phyloP scores from a whole-genome alignment of 2,113 vertebrate genomes.

The Rhagologus leucostigma region DNA sequence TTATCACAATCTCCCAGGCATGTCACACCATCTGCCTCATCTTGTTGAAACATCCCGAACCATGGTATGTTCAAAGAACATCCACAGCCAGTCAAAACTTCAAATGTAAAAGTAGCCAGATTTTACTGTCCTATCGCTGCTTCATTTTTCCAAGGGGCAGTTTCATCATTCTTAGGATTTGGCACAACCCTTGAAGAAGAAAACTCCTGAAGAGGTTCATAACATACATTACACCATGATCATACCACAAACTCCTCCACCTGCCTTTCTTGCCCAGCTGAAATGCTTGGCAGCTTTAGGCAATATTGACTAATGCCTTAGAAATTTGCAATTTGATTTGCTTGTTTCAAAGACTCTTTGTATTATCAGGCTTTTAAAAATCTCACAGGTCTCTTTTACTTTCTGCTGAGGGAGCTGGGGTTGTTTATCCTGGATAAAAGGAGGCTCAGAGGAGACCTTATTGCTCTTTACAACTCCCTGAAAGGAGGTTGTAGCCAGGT shows the following conservation, averaged over 20 bases:
- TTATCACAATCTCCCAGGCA: background rate
- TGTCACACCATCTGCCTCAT: background rate
- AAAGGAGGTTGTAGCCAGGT: background rate
- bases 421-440: background rate
- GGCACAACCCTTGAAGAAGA: background rate
- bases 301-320: background rate
- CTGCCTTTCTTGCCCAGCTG: background rate
- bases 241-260: background rate
- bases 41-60: background rate
- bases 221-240: background rate
- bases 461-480: background rate
- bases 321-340: background rate
- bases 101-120: background rate
- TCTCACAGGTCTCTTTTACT: background rate
- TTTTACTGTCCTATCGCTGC: rapidly evolving
- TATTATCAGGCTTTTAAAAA: background rate
- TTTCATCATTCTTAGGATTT: background rate
- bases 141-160: background rate
- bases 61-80: background rate
- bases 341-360: background rate
- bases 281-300: background rate
- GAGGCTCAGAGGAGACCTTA: background rate
- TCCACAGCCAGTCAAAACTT: background rate
- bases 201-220: background rate
- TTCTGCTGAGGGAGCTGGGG: background rate